These are phyloP conservation scores for Hermetia illucens DNA, from an alignment of 1,140 invertebrate species.

Conservation along the genomic window DNA sequence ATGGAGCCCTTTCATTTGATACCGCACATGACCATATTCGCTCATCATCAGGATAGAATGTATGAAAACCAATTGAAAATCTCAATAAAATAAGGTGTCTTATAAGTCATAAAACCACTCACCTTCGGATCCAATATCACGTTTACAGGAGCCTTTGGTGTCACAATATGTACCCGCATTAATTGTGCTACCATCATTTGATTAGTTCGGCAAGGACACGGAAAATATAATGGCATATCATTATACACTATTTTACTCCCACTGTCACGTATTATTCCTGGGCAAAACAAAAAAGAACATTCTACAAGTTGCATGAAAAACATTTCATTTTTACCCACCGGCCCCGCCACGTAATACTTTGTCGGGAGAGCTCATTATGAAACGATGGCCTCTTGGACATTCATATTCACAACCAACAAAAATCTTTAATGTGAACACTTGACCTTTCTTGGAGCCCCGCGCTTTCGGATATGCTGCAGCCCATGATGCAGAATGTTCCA, in stretches of 20 bases:
- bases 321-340: slow-evolving; percentile 17
- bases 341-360: slow-evolving; percentile 66
- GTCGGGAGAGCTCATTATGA: slow-evolving; percentile 84
- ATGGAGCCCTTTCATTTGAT: too few species aligned
- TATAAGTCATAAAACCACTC: too few species aligned
- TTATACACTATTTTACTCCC: slow-evolving; percentile 65
- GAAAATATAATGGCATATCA: slow-evolving; percentile 84
- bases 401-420: slow-evolving; percentile 96
- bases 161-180: slow-evolving; percentile 86
- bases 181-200: slow-evolving; percentile 67
- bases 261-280: slow-evolving; percentile 60
- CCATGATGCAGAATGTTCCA: slow-evolving; percentile 17
- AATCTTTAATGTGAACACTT: slow-evolving; percentile 70
- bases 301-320: background rate
- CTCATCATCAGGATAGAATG: too few species aligned
- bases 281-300: background rate
- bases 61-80: too few species aligned
- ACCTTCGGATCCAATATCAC: slow-evolving; percentile 75
- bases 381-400: slow-evolving; percentile 83
- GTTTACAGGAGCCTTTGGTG: slow-evolving; percentile 78
- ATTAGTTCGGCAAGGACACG: slow-evolving; percentile 69
- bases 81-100: too few species aligned
- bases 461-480: slow-evolving; percentile 11
- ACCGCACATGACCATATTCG: too few species aligned
- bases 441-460: slow-evolving; percentile 23